Evolutionary conservation across 2,888 invertebrate genomes (phyloP), one percentile per base, ranked within the genome.

Genomic region (Euproctis similis): DNA sequence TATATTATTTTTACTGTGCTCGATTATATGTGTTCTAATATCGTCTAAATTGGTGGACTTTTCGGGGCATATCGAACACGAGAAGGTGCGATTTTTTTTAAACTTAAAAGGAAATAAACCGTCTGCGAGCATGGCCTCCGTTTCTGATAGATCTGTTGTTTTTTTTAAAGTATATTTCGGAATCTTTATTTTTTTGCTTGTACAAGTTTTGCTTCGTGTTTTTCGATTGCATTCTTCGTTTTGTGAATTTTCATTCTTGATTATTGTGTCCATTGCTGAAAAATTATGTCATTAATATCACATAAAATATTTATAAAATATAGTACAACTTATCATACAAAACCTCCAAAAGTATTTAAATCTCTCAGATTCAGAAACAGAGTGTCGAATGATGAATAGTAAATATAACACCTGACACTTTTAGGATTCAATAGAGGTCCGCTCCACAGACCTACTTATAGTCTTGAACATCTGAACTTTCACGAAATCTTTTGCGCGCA

Each of bases 61-160:
- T 8, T 75, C 69, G 0, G 72, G 62, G 26, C 84, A 84, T 14
- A 81, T 53, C 0, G 73, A 53, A 29, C 84, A 84, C 0, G 67
- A 53, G 24, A 63, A 80, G 0, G 49, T 46, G 0, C 58, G 42
- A 27, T 72, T 70, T 29, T 71, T 74, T 1, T 59, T 46, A 2
- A 80, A 72, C 51, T 75, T 82, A 39, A 84, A 84, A 0, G 82
- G 84, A 36, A 84, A 81, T 0, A 82, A 42, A 0, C 84, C 84
- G 0, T 47, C 38, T 17, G 54, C 39, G 0, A 84, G 21, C 69
- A 84, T 66, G 0, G 48, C 32, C 7, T 77, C 72, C 0, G 70
- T 72, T 9, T 80, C 80, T 0, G 37, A 31, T 0, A 65, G 30
- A 2, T 77, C 68, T 1, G 45, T 41, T 0, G 44, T 36, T 4